Conservation (phyloP, 2,113 vertebrate genomes). For the Catharus fuscescens region DNA sequence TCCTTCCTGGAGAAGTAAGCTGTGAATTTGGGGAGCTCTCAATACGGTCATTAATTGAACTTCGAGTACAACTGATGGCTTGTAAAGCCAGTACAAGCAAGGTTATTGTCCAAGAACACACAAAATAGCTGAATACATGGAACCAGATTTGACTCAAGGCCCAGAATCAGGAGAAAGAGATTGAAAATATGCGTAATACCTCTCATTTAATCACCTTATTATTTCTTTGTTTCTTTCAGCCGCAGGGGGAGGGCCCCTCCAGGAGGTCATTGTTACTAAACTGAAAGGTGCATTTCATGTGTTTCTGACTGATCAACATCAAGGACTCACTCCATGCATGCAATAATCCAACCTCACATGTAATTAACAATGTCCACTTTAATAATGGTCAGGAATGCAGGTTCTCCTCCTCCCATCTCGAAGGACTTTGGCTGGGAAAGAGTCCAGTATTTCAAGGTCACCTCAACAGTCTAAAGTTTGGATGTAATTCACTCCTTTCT, state of each 20-base stretch:
- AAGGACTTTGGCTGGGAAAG: background rate
- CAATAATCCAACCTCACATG: constrained; percentile 12
- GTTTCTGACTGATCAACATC: constrained; percentile 5
- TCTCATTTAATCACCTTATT: background rate
- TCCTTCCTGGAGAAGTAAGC: background rate
- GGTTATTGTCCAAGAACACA: background rate
- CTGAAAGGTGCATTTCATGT: background rate
- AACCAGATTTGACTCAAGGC: background rate
- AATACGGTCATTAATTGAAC: background rate
- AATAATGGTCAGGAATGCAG: background rate
- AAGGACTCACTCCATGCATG: background rate
- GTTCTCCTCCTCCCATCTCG: background rate
- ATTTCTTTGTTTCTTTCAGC: background rate
- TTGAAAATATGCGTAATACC: background rate
- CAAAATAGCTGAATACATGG: background rate
- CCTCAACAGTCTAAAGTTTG: background rate
- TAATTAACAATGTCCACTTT: background rate
- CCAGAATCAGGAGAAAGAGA: background rate
- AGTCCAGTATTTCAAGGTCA: background rate
- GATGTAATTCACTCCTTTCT: background rate
- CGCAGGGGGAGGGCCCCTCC: background rate
- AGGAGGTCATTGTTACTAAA: constrained; percentile 15
- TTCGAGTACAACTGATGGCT: background rate
- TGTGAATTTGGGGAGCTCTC: background rate
- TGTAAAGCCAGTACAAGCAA: background rate